A percentile compares a stretch with the other conserved stretches of the same genome.
phyloP scores from a whole-genome alignment of 2,113 vertebrate genomes.

The Motacilla alba region DNA sequence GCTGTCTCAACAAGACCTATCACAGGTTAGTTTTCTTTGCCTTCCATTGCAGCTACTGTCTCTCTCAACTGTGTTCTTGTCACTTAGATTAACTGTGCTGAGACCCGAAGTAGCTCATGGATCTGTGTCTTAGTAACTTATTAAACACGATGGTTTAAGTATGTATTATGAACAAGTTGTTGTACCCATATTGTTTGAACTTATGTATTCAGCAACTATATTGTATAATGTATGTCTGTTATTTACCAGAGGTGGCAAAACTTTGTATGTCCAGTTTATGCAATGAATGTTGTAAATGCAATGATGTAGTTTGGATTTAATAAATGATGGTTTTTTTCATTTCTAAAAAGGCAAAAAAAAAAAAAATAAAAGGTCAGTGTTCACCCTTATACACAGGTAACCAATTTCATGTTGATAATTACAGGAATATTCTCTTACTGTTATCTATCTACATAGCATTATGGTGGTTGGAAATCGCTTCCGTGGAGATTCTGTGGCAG shows the following conservation, averaged over 20 bases:
- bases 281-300: constrained; percentile 86
- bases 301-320: constrained; percentile 87
- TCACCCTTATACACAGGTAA: constrained; percentile 67
- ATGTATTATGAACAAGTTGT: constrained; percentile 64
- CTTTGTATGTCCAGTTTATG: constrained; percentile 85
- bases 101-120: constrained; percentile 74
- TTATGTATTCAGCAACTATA: constrained; percentile 67
- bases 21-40: constrained; percentile 58
- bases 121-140: constrained; percentile 65
- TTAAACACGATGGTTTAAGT: constrained; percentile 57
- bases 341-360: constrained; percentile 63
- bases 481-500: constrained; percentile 28
- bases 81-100: constrained; percentile 79
- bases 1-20: constrained; percentile 46
- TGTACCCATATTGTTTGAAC: constrained; percentile 69
- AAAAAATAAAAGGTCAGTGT: constrained; percentile 52
- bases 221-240: constrained; percentile 74
- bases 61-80: constrained; percentile 73
- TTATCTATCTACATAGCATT: constrained; percentile 38
- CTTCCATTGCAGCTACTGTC: constrained; percentile 70
- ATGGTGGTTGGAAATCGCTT: constrained; percentile 26
- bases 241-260: constrained; percentile 79
- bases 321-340: constrained; percentile 82
- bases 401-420: constrained; percentile 42
- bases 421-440: constrained; percentile 55